Base-by-base conservation (phyloP, 2,888 invertebrate species). In the Spisula subtruncata region DNA sequence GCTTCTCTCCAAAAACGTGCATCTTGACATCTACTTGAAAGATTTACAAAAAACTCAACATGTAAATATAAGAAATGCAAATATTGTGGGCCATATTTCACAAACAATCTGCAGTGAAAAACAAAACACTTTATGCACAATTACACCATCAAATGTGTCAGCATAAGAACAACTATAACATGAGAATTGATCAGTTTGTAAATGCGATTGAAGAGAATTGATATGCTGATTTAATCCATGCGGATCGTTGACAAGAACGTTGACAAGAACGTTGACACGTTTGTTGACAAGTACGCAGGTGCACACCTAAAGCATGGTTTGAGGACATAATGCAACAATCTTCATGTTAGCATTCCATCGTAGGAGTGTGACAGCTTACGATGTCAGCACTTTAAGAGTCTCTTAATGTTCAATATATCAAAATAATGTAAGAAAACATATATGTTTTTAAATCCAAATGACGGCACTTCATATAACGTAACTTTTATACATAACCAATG, bases 71-170 rank as follows among this genome's bases (percentile, higher is more conserved):
- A 29, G 51, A 18, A 51, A 48, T 66, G 84, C 16, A 41, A 32
- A 51, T 48, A 75, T 84, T 51, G 71, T 84, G 84, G 84, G 29
- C 84, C 60, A 84, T 51, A 75, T 84, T 84, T 66, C 75, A 51
- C n/a, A 29, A 84, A 84, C 48, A 71, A 71, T 75, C 48, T 75
- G 10, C 14, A n/a, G 46, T 51, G 71, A 29, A 20, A 71, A 71
- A 84, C 60, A 84, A 84, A 84, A 75, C 84, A 75, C 84, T 84
- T 84, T 51, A 75, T 20, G n/a, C 4, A 46, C 75, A 75, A 84
- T 84, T 84, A 66, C 29, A 6, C 51, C 2, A 46, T 32, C 25
- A 10, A n/a, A 75, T 75, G 75, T 84, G 46, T 84, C 75, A 14
- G 1, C 35, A 35, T 75, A 1, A 20, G 32, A 75, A 35, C 75